Evolutionary conservation across 2,888 invertebrate genomes (phyloP).

Genomic region (Acanthoscelides obtectus): DNA sequence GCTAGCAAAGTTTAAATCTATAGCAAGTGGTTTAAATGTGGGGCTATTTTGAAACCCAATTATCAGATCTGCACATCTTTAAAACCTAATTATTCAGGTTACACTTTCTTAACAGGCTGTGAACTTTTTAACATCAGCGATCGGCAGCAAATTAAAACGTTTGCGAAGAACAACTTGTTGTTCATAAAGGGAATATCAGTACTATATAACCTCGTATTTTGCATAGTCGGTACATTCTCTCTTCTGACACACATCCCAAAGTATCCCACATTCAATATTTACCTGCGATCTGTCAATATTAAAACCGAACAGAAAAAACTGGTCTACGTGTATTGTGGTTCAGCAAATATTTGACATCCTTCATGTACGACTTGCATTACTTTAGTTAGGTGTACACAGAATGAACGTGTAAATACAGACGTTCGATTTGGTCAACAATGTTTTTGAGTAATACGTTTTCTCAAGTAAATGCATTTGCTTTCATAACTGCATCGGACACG

Average conservation of each 20-base stretch:
- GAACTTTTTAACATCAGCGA: too few species aligned
- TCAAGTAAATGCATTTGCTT: background rate
- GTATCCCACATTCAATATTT: background rate
- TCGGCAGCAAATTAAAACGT: too few species aligned
- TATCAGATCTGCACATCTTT: too few species aligned
- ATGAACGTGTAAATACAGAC: background rate
- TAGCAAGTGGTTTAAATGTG: too few species aligned
- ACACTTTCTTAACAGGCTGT: too few species aligned
- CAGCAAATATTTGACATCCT: background rate
- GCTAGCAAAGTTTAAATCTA: too few species aligned
- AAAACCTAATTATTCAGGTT: too few species aligned
- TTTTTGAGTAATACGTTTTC: background rate
- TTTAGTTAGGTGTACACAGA: background rate
- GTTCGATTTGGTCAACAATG: background rate
- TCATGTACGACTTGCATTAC: background rate
- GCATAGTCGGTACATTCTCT: background rate
- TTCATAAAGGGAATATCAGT: too few species aligned
- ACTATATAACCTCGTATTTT: too few species aligned
- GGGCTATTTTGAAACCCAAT: too few species aligned
- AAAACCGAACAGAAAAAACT: background rate
- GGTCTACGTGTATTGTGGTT: background rate
- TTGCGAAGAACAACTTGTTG: too few species aligned
- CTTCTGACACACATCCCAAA: background rate
- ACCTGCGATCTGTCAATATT: background rate
- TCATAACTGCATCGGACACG: background rate